These are phyloP conservation scores for Linhomoeus sp. DNA, from an alignment of 2,888 invertebrate genomes.

Conservation along the genomic window DNA sequence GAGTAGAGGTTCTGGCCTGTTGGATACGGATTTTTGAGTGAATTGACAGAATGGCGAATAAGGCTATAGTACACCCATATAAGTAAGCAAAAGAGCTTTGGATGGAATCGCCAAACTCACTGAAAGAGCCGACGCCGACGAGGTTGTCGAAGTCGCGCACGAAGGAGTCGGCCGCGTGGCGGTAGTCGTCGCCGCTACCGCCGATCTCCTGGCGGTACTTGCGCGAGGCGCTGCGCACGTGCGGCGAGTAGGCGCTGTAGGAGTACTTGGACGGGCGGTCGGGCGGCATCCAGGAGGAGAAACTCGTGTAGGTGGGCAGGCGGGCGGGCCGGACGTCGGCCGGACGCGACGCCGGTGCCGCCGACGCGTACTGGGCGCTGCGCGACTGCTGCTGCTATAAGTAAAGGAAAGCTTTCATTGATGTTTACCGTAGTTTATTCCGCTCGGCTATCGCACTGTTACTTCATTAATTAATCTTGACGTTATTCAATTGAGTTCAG, in stretches of 20 bases:
- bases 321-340: no score
- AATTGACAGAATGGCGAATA: no score
- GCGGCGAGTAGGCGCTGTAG: slow-evolving; percentile 13
- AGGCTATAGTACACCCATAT: not conserved
- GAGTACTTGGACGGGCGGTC: slow-evolving; percentile 18
- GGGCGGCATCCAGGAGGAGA: slow-evolving; percentile 22
- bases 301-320: slow-evolving; percentile 18
- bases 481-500: no score
- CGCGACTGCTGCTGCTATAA: no score
- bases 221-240: slow-evolving; percentile 13
- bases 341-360: no score
- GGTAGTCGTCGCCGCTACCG: slow-evolving; percentile 11
- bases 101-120: not conserved
- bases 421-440: no score
- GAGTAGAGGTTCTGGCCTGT: slow-evolving; percentile 15
- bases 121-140: slow-evolving; percentile 14
- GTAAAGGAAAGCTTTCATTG: no score
- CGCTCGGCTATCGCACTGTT: no score
- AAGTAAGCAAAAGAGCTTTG: not conserved
- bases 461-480: no score
- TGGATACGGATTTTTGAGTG: no score
- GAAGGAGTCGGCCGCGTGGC: slow-evolving; percentile 17
- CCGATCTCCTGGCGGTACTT: slow-evolving; percentile 23
- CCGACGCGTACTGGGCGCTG: no score
- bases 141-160: slow-evolving; percentile 22